Evolutionary conservation across 2,888 invertebrate genomes (phyloP).

Genomic region (Eustalomyia histrio): DNA sequence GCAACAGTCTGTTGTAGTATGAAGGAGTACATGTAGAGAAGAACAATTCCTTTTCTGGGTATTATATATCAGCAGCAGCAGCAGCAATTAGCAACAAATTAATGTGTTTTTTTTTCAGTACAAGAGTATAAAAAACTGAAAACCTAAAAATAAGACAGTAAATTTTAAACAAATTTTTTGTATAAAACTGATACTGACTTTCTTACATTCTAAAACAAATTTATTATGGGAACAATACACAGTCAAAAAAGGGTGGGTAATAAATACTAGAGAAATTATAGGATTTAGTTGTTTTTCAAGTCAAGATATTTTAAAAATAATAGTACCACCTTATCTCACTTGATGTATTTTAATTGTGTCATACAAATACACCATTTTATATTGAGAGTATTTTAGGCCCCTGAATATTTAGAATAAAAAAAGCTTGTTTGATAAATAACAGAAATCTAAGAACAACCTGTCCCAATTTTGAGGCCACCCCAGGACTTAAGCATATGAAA

Average conservation of each 20-base stretch:
- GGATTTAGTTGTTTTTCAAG: neutral
- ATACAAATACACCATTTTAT: no score
- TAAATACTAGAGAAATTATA: neutral
- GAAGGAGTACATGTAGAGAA: neutral
- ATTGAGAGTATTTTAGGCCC: no score
- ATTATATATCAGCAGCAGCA: neutral
- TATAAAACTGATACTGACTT: neutral
- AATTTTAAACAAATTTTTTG: neutral
- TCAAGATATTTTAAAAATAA: no score
- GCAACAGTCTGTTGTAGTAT: neutral
- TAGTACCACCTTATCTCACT: no score
- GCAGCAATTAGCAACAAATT: conserved; percentile 34
- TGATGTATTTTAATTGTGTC: no score
- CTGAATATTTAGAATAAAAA: no score
- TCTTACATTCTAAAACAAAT: neutral
- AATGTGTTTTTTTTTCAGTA: conserved; percentile 13
- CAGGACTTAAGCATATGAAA: no score
- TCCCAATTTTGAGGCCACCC: no score
- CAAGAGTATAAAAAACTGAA: neutral
- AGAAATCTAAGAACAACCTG: no score
- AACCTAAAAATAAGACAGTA: neutral
- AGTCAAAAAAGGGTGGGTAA: neutral
- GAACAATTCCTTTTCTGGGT: neutral
- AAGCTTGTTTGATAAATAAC: no score
- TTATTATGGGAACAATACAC: neutral